Percentiles rank a stretch among this genome's conserved stretches.
Evolutionary conservation across 2,113 vertebrate species (phyloP).

Genomic region (Peromyscus polionotus): DNA sequence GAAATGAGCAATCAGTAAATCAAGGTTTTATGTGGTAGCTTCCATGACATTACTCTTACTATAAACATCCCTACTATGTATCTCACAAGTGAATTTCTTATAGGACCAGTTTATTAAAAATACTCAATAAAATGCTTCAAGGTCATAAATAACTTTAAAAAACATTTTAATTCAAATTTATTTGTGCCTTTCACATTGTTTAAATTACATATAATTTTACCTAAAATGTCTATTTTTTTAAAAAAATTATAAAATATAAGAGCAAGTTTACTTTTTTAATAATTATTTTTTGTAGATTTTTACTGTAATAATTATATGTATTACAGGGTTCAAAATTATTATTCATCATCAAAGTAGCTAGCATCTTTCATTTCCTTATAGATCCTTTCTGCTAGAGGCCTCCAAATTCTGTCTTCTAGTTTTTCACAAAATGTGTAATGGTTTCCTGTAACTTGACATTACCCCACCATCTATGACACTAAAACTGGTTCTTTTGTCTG

Average conservation of each 20-base stretch:
- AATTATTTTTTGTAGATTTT: neutral
- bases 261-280: neutral
- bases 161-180: neutral
- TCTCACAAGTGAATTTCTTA: neutral
- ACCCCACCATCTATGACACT: neutral
- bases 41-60: neutral
- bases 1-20: neutral
- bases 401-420: neutral
- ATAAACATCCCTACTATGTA: neutral
- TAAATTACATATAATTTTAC: neutral
- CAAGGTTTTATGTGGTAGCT: neutral
- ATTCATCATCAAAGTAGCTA: neutral
- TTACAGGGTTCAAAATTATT: neutral
- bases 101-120: neutral
- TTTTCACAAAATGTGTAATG: neutral
- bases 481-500: neutral
- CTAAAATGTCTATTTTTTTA: neutral
- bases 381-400: neutral
- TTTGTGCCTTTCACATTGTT: neutral
- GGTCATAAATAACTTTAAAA: neutral
- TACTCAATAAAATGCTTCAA: neutral
- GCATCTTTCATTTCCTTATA: neutral
- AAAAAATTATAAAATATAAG: neutral
- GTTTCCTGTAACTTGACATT: neutral
- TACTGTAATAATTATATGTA: neutral